Evolutionary conservation across 1,140 invertebrate genomes (phyloP), one percentile per base, ranked within the genome.

Genomic region (Trialeurodes vaporariorum): DNA sequence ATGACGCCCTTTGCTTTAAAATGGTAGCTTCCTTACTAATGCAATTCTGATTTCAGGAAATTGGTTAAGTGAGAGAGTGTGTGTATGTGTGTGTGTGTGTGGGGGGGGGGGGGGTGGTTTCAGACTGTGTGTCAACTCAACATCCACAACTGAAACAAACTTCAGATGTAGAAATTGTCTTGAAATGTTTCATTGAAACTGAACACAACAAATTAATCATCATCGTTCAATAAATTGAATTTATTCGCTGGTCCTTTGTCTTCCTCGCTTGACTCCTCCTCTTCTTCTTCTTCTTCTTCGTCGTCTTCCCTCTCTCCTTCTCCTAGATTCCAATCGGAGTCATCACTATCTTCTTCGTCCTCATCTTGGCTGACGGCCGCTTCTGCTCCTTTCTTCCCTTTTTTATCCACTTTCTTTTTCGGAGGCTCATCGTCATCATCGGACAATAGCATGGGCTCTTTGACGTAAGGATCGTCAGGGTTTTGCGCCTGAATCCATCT

Each of bases 351-450:
- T 11, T 5, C 5, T 25, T 61, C 25, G n/a, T 23, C 22, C 9
- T 25, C n/a, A n/a, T 25, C 11, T 17, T 49, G 34, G 17, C 34
- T 49, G 17, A 17, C 5, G 5, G 34, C 34, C 17, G 5, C 5
- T 5, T 17, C 17, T 5, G 34, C 17, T 9, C 5, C 17, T 5
- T 17, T 5, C 34, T 49, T 17, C 17, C 17, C 17, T 49, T 5
- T 5, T 9, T 49, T 49, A 9, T 49, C 17, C 5, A 17, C 5
- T 49, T 49, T 22, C n/a, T 23, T 25, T 22, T 5, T 25, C n/a
- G n/a, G 60, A 22, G 5, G 5, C n/a, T 49, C 34, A 49, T 61
- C 60, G 11, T 61, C 60, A 61, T 61, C 60, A 61, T 61, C 60
- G 5, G 60, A 61, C 11, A 25, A 22, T 22, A 61, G n/a, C n/a